Conservation (phyloP, 1,140 invertebrate genomes). For the Ylistrum balloti region DNA sequence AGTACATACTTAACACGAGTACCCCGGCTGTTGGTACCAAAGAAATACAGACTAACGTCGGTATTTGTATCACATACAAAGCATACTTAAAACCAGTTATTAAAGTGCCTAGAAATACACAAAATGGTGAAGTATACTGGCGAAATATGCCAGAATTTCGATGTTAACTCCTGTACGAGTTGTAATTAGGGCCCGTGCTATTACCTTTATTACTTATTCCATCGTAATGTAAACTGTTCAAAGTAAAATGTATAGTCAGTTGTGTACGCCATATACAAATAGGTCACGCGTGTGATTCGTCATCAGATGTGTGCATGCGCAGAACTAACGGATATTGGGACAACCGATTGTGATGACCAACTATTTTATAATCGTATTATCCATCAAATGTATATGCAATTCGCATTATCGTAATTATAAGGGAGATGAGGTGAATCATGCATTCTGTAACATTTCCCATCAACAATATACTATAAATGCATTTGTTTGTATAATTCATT, state of each 20-base stretch:
- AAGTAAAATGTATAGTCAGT: slow-evolving; percentile 14
- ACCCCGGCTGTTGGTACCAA: background rate
- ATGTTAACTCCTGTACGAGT: background rate
- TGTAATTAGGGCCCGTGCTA: background rate
- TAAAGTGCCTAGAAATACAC: background rate
- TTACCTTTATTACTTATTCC: background rate
- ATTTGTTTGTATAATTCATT: slow-evolving; percentile 9
- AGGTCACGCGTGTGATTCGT: slow-evolving; percentile 16
- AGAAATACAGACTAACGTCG: background rate
- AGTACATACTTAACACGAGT: too few relatives aligned
- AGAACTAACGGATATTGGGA: slow-evolving; percentile 28
- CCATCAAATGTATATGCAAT: background rate
- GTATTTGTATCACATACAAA: background rate
- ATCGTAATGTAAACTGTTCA: background rate
- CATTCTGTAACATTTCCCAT: background rate
- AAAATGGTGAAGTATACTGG: background rate
- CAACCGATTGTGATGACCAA: slow-evolving; percentile 4
- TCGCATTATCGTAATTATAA: background rate
- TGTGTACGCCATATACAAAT: slow-evolving; percentile 3
- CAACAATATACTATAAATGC: slow-evolving; percentile 34
- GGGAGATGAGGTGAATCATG: background rate
- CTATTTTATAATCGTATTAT: slow-evolving; percentile 1
- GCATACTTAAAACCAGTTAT: background rate
- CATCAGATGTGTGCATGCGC: slow-evolving; percentile 30
- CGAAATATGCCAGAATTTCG: background rate